These are phyloP conservation scores for Trichogramma evanescens DNA, from an alignment of 2,888 invertebrate genomes.

Conservation along the genomic window DNA sequence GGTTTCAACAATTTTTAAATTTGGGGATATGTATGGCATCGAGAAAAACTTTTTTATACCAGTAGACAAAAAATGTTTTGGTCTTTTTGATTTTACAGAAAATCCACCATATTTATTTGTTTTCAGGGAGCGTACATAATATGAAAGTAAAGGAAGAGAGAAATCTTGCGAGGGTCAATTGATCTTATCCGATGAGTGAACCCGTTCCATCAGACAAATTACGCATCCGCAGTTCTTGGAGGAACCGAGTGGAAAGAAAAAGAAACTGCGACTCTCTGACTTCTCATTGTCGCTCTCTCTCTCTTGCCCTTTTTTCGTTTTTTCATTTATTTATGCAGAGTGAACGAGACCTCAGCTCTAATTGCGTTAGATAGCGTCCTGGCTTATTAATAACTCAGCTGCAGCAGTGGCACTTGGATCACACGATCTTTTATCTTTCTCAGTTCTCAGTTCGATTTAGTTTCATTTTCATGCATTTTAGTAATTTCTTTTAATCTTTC, in stretches of 20 bases:
- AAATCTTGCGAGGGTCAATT: conserved; percentile 10
- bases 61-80: no score
- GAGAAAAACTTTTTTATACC: no score
- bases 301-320: conserved; percentile 9
- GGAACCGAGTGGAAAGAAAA: not conserved
- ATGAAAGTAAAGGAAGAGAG: not conserved
- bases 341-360: conserved; percentile 35
- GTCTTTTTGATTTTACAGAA: no score
- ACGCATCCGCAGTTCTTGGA: conserved; percentile 13
- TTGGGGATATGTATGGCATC: no score
- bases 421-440: no score
- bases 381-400: conserved; percentile 45
- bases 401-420: conserved; percentile 18
- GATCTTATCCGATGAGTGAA: conserved; percentile 22
- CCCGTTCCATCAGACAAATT: conserved; percentile 24
- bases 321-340: conserved; percentile 30
- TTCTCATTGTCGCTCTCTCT: conserved; percentile 21
- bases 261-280: not conserved
- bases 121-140: no score
- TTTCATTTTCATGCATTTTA: not conserved
- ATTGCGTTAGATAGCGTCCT: conserved; percentile 45
- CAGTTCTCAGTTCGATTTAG: no score
- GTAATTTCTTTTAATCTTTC: not conserved
- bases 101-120: no score
- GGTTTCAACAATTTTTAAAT: no score